Evolutionary conservation across 2,888 invertebrate genomes (phyloP).

Genomic region (Phyto melanocephala): DNA sequence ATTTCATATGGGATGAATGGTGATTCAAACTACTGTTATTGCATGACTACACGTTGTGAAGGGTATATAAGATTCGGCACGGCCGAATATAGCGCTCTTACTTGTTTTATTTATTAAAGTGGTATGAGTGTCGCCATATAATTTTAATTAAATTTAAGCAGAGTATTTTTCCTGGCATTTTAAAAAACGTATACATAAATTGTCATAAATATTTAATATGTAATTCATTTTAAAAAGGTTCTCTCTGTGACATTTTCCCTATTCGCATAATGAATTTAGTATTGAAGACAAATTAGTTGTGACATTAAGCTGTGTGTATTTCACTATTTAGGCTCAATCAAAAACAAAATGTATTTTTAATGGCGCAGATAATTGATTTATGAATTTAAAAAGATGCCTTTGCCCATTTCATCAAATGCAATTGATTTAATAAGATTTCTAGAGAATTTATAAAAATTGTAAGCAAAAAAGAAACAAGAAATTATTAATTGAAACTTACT

Average conservation of each 20-base stretch:
- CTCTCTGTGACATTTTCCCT: neutral
- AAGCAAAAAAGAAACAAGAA: neutral
- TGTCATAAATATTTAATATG: constrained; percentile 12
- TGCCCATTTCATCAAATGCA: neutral
- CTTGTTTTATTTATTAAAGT: too few relatives aligned
- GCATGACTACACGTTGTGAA: too few relatives aligned
- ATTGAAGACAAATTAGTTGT: constrained; percentile 40
- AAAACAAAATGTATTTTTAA: constrained; percentile 48
- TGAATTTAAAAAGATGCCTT: constrained; percentile 52
- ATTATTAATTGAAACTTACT: neutral
- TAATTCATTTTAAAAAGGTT: constrained; percentile 26
- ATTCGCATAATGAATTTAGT: constrained; percentile 22
- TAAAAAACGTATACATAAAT: too few relatives aligned
- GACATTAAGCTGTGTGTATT: constrained; percentile 39
- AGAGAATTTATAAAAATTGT: neutral
- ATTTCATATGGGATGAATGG: too few relatives aligned
- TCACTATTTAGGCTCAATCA: constrained; percentile 11
- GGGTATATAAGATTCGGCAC: too few relatives aligned
- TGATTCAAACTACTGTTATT: too few relatives aligned
- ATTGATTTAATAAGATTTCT: constrained; percentile 1
- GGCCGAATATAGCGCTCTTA: too few relatives aligned
- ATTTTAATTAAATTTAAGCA: too few relatives aligned
- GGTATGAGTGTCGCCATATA: too few relatives aligned
- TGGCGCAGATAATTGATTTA: constrained; percentile 57
- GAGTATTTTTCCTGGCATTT: too few relatives aligned